phyloP scores from a whole-genome alignment of 2,888 invertebrate species.

The Holacanthella duospinosa region DNA sequence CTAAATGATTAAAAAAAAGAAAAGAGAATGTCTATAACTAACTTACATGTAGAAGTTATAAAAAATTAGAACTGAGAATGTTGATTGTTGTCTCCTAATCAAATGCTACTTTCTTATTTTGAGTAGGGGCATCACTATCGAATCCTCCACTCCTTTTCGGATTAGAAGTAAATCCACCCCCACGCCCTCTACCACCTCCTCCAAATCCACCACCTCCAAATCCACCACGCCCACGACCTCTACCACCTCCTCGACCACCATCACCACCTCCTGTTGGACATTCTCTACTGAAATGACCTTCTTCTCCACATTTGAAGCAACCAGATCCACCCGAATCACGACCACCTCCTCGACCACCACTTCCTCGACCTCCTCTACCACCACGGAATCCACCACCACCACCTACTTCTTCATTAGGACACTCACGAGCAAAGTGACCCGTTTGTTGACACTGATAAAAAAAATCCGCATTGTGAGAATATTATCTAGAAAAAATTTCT shows the following conservation, averaged over 20 bases:
- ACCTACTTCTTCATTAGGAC: slow-evolving; percentile 42
- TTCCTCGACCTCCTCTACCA: slow-evolving; percentile 2
- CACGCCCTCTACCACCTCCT: slow-evolving; percentile 30
- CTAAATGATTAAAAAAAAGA: background rate
- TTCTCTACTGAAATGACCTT: background rate
- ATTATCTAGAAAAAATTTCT: background rate
- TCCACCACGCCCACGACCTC: slow-evolving; percentile 38
- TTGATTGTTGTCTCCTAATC: slow-evolving; percentile 18
- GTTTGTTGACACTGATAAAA: background rate
- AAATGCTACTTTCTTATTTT: slow-evolving; percentile 68
- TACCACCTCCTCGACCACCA: slow-evolving; percentile 39
- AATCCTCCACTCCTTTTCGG: slow-evolving; percentile 28
- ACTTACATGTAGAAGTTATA: slow-evolving; percentile 6
- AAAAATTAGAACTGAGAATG: background rate
- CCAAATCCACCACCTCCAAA: slow-evolving; percentile 38
- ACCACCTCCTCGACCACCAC: slow-evolving; percentile 25
- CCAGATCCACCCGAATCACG: slow-evolving; percentile 13
- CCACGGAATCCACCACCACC: slow-evolving; percentile 39
- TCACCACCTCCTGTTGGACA: slow-evolving; percentile 26
- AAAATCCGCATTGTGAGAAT: background rate
- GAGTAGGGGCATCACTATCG: slow-evolving; percentile 40
- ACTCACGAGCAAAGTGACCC: background rate
- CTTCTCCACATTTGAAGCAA: slow-evolving; percentile 20
- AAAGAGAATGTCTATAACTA: background rate
- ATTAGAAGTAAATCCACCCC: slow-evolving; percentile 16